Conservation (phyloP, 2,797 vertebrate species). For the Pantherophis alleghaniensis region DNA sequence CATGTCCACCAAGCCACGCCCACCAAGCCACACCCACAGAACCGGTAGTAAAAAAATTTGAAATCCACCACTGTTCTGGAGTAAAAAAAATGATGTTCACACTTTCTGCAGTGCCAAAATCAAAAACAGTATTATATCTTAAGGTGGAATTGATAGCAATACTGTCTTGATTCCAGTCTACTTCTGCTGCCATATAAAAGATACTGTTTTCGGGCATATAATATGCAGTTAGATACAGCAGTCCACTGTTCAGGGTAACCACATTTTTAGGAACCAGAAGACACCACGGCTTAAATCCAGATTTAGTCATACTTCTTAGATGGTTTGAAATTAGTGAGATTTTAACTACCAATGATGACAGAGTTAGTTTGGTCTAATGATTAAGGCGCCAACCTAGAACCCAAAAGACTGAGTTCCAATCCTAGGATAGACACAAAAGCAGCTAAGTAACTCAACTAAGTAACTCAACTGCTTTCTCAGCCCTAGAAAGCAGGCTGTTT, state of each 20-base stretch:
- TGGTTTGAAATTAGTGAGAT: background rate
- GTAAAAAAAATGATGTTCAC: background rate
- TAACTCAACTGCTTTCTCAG: background rate
- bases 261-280: background rate
- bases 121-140: background rate
- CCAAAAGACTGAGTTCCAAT: background rate
- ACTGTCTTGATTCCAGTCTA: background rate
- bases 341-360: background rate
- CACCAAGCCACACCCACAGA: too few species aligned
- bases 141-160: background rate
- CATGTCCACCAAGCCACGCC: too few species aligned
- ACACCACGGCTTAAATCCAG: background rate
- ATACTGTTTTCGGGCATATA: background rate
- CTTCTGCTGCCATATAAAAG: background rate
- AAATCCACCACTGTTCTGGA: too few species aligned
- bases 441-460: background rate
- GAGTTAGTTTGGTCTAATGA: background rate
- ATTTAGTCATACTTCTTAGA: background rate
- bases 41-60: too few species aligned
- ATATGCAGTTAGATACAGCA: background rate
- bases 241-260: background rate
- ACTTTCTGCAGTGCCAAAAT: background rate
- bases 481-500: background rate
- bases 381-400: background rate
- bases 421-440: background rate